Percentiles rank a stretch among this genome's conserved stretches.
phyloP scores from a whole-genome alignment of 23 tunicate genomes.

The Phallusia fumigata region DNA sequence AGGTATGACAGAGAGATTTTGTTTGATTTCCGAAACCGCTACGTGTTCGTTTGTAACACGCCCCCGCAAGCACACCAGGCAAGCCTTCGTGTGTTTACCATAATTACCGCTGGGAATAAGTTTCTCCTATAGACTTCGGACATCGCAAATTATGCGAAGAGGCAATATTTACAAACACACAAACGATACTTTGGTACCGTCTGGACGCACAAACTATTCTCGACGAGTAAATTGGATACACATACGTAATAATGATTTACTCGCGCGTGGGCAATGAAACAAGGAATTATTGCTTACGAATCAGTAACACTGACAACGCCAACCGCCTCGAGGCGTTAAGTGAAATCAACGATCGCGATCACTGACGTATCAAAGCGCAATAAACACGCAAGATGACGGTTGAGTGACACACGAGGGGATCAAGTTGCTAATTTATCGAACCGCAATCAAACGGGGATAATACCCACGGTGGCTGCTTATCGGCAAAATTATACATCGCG shows the following conservation, averaged over 20 bases:
- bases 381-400: background rate
- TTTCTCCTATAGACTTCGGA: background rate
- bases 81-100: too few species aligned
- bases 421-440: background rate
- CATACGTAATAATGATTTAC: background rate
- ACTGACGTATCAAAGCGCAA: background rate
- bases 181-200: background rate
- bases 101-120: background rate
- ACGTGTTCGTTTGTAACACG: too few species aligned
- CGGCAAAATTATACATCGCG: background rate
- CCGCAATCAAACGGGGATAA: background rate
- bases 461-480: constrained; percentile 2
- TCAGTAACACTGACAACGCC: too few species aligned
- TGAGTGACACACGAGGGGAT: constrained; percentile 2
- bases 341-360: background rate
- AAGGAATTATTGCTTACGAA: background rate
- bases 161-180: background rate
- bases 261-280: background rate
- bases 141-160: background rate
- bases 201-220: background rate
- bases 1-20: too few species aligned
- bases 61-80: too few species aligned
- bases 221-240: background rate
- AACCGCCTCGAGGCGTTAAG: too few species aligned
- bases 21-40: too few species aligned